A percentile compares a stretch with the other conserved stretches of the same genome.
Conservation (phyloP, 2,113 vertebrate genomes). For the Ramphastos sulfuratus region DNA sequence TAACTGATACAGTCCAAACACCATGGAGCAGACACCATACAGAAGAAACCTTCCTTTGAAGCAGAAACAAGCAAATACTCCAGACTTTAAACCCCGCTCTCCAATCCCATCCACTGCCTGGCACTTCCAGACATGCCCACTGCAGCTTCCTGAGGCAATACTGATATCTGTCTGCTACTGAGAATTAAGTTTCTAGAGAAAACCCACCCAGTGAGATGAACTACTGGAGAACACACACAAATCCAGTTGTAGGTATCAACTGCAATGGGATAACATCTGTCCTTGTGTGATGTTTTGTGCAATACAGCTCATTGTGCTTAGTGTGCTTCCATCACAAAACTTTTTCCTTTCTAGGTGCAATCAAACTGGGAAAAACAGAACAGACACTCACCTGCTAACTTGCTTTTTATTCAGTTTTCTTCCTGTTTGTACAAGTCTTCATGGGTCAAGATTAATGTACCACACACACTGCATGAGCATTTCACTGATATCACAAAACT, state of each 20-base stretch:
- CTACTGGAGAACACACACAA: neutral
- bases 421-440: neutral
- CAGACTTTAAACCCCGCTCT: neutral
- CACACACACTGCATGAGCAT: neutral
- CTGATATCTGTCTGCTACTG: neutral
- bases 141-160: neutral
- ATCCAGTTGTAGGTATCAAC: neutral
- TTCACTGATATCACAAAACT: neutral
- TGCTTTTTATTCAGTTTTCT: slow-evolving; percentile 17
- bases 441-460: neutral
- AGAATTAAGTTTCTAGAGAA: neutral
- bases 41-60: neutral
- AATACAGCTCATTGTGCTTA: no score
- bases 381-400: neutral
- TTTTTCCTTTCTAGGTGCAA: neutral
- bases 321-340: neutral
- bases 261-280: neutral
- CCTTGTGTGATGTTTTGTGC: neutral
- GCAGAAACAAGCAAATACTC: neutral
- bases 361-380: neutral
- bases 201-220: neutral
- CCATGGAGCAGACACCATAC: neutral
- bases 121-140: neutral
- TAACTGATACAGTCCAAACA: neutral
- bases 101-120: neutral